These are phyloP conservation scores for Mimumesa dahlbomi DNA, from an alignment of 2,888 invertebrate genomes.

Conservation along the genomic window DNA sequence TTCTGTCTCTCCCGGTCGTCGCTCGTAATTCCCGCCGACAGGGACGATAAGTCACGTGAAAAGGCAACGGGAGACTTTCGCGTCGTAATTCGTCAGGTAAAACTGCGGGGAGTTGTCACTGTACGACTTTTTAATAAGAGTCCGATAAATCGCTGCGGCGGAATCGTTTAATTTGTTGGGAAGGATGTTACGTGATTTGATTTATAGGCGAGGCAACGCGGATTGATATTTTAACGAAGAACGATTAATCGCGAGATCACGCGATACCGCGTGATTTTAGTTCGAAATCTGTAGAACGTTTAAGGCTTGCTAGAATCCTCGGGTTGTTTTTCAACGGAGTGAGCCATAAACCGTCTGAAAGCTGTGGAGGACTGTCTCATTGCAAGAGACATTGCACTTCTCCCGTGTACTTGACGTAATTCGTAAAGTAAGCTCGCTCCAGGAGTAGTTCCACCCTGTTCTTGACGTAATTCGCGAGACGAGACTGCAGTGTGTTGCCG, in stretches of 20 bases:
- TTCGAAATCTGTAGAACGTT: constrained; percentile 1
- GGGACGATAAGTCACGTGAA: constrained; percentile 62
- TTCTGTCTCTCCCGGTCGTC: constrained; percentile 30
- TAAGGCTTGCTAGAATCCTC: background rate
- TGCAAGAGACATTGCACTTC: constrained; percentile 28
- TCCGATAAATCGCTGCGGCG: too few relatives aligned
- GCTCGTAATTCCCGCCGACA: constrained; percentile 59
- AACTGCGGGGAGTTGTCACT: too few relatives aligned
- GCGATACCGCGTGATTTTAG: too few relatives aligned
- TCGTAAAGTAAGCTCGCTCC: constrained; percentile 38
- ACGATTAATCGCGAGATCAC: too few relatives aligned
- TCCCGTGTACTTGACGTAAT: constrained; percentile 31
- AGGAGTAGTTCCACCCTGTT: constrained; percentile 26
- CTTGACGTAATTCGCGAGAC: constrained; percentile 40
- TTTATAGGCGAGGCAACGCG: too few relatives aligned
- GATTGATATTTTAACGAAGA: too few relatives aligned
- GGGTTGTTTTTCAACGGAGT: constrained; percentile 15
- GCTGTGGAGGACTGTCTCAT: constrained; percentile 22
- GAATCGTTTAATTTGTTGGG: too few relatives aligned
- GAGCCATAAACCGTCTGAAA: constrained; percentile 20
- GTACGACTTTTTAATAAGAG: too few relatives aligned
- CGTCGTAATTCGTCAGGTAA: too few relatives aligned
- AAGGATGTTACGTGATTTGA: too few relatives aligned
- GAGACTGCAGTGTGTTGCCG: constrained; percentile 21
- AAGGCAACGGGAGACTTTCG: too few relatives aligned